phyloP scores from a whole-genome alignment of 2,888 invertebrate species.

The Andrena haemorrhoa region DNA sequence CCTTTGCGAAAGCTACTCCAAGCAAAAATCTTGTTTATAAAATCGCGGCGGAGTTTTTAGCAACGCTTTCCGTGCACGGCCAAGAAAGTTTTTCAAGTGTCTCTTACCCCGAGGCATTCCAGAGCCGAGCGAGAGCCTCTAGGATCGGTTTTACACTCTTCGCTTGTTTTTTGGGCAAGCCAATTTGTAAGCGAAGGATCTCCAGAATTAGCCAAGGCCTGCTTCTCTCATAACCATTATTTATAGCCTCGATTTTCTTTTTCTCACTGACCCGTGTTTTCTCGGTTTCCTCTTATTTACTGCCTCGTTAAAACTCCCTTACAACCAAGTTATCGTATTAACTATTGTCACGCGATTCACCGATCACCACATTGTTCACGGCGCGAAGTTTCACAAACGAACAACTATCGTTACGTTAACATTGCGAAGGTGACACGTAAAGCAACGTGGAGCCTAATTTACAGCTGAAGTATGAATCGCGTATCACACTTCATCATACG shows the following conservation, averaged over 20 bases:
- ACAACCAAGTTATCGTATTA: constrained; percentile 52
- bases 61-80: constrained; percentile 22
- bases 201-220: constrained; percentile 48
- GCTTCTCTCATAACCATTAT: constrained; percentile 42
- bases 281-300: constrained; percentile 57
- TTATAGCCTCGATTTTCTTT: constrained; percentile 46
- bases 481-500: background rate
- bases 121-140: constrained; percentile 22
- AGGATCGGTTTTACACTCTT: constrained; percentile 49
- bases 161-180: constrained; percentile 37
- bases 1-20: background rate
- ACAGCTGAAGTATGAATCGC: constrained; percentile 5
- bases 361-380: constrained; percentile 32
- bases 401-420: constrained; percentile 23
- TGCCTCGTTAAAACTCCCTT: constrained; percentile 49
- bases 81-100: constrained; percentile 39
- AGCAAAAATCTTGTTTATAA: constrained; percentile 12
- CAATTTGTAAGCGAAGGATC: constrained; percentile 59
- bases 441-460: background rate
- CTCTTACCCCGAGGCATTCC: constrained; percentile 28
- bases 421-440: constrained; percentile 9
- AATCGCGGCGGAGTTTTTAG: constrained; percentile 22
- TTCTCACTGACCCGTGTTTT: constrained; percentile 43
- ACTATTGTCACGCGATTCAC: constrained; percentile 60
- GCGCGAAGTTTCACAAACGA: constrained; percentile 7